Base-by-base conservation (phyloP, 2,113 vertebrate species). In the Nyctibius bracteatus region DNA sequence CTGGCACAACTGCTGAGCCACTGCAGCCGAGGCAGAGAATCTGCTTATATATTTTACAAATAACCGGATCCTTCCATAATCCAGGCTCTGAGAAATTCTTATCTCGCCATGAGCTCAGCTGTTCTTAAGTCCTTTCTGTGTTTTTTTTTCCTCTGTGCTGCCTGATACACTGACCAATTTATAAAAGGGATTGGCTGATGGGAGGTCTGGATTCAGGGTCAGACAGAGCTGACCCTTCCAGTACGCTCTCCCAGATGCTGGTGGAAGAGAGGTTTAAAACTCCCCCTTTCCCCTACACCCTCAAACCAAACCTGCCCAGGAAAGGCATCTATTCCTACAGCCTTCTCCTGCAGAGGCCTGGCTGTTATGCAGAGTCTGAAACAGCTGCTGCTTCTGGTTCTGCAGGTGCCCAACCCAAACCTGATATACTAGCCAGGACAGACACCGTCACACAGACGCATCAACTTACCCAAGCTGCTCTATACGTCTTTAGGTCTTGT, bases 21-120 rank as follows among this genome's bases (percentile, higher is more conserved):
- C 86, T 1, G 0, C 13, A 4, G 83, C 74, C 3, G 0, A 86
- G 43, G 72, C 88, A 93, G 43, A 49, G 88, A 91, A 94, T 92
- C 96, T 95, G 95, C 96, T 94, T 93, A 94, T 74, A 46, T 75
- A 88, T 79, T 94, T 96, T 72, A 94, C 86, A 92, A 95, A 95
- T 95, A 96, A 96, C 91, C 1, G 0, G 96, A 95, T 97, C 94
- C 65, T 81, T 57, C 90, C 81, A 21, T 97, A 97, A 96, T 96
- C 95, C 83, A 18, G 80, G 91, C 72, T 93, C 92, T 84, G 77
- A 86, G 80, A 91, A 96, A 91, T 85, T 57, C 86, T 95, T 96
- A 94, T 97, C 96, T 93, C n/a, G 0, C 88, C 46, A 88, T 91
- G 78, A 97, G 77, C 91, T 88, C 77, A 81, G 92, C 93, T 92